A percentile compares a stretch with the other conserved stretches of the same genome.
Conservation (phyloP, 2,888 invertebrate species). For the Trichogramma dendrolimi region DNA sequence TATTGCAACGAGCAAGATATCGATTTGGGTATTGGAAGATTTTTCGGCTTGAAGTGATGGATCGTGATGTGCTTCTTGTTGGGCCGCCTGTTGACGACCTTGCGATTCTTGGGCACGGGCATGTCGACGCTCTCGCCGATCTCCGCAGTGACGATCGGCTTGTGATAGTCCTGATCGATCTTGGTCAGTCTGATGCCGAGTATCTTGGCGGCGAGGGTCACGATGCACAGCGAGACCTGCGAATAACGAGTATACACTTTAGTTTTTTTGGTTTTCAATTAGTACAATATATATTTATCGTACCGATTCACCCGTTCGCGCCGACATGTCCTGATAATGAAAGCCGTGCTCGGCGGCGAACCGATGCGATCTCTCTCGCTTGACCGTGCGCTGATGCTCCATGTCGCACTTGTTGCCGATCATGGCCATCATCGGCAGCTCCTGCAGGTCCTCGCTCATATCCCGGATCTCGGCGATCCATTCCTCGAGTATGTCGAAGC, state of each 20-base stretch:
- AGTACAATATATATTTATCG: slow-evolving; percentile 25
- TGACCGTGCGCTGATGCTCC: slow-evolving; percentile 69
- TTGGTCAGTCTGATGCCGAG: slow-evolving; percentile 63
- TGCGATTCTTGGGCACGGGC: slow-evolving; percentile 35
- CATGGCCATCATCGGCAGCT: slow-evolving; percentile 59
- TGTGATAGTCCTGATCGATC: slow-evolving; percentile 65
- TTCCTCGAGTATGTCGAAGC: slow-evolving; percentile 70
- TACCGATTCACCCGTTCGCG: slow-evolving; percentile 72
- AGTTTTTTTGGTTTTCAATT: neutral
- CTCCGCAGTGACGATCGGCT: slow-evolving; percentile 64
- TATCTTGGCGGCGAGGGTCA: slow-evolving; percentile 67
- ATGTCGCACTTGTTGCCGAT: slow-evolving; percentile 72
- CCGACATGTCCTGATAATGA: slow-evolving; percentile 63
- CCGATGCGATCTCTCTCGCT: slow-evolving; percentile 62
- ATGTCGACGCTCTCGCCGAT: slow-evolving; percentile 52
- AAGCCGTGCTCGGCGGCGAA: slow-evolving; percentile 64
- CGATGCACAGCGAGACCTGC: slow-evolving; percentile 65
- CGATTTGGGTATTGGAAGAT: slow-evolving; percentile 48
- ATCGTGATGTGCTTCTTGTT: slow-evolving; percentile 39
- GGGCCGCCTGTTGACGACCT: slow-evolving; percentile 43
- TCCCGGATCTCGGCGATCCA: slow-evolving; percentile 65
- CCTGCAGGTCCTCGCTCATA: slow-evolving; percentile 51
- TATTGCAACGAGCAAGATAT: slow-evolving; percentile 58
- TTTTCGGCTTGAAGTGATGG: slow-evolving; percentile 33
- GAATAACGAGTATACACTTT: slow-evolving; percentile 12